Base-by-base conservation (phyloP, 2,113 vertebrate genomes). In the Bubo scandiacus region DNA sequence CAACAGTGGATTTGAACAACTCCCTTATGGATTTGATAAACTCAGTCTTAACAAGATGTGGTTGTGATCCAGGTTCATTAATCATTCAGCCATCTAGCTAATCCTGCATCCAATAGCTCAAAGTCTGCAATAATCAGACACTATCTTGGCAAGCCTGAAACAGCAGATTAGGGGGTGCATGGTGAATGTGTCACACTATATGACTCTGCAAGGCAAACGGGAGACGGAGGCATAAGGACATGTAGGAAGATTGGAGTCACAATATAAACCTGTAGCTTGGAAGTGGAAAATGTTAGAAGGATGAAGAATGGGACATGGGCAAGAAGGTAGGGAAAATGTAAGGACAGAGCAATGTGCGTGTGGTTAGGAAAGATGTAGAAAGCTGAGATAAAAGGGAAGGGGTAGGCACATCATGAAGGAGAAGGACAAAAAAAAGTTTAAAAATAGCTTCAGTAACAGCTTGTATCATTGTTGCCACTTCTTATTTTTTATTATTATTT, bases 11-110 rank as follows among this genome's bases (percentile, higher is more conserved):
- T 91, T 66, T 81, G 58, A 92, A 14, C 52, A 90, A 68, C 27
- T 42, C 17, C 40, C 61, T 89, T 86, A 78, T n/a, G 77, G 86
- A 57, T 96, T 91, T 95, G 91, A 91, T 89, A 95, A 96, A 86
- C 30, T 75, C 43, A 32, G 43, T 12, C 88, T 75, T 74, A 90
- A 86, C 27, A 86, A 84, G 80, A 86, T 36, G 52, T 29, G 63
- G 57, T 92, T 82, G 38, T 34, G 52, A 89, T 86, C 30, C 47
- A 93, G 49, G 32, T 57, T 88, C 73, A 84, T 93, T 82, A 92
- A 90, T 86, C 85, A 80, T 87, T 68, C 68, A 68, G 74, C 66
- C 49, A 52, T 80, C 62, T 54, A 91, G 27, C 66, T 92, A 80
- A 86, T 62, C 62, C 85, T 92, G n/a, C 71, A 47, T 54, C 45